Percentiles rank a stretch among this genome's conserved stretches.
These are phyloP conservation scores for Crocallis elinguaria DNA, from an alignment of 2,888 invertebrate species.

Conservation along the genomic window DNA sequence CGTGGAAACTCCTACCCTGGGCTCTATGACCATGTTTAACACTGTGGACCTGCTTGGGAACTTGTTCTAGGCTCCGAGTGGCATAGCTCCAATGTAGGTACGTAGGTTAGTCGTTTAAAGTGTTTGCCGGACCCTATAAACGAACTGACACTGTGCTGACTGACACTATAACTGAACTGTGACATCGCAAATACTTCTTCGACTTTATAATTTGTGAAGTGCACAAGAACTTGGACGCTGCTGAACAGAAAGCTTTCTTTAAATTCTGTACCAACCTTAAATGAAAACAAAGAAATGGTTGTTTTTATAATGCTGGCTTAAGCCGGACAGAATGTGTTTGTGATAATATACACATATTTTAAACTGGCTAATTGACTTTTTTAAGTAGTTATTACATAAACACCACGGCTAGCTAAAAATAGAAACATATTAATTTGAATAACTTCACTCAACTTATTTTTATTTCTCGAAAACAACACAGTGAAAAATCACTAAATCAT, in stretches of 20 bases:
- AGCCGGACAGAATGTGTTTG: too few relatives aligned
- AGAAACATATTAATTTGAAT: too few relatives aligned
- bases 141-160: slow-evolving; percentile 11
- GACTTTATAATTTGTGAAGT: neutral
- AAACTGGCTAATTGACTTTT: neutral
- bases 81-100: slow-evolving; percentile 43
- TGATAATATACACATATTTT: too few relatives aligned
- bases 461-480: too few relatives aligned
- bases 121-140: slow-evolving; percentile 45
- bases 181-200: neutral
- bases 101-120: slow-evolving; percentile 52
- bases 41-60: slow-evolving; percentile 62
- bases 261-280: neutral
- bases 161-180: too few relatives aligned
- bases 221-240: neutral
- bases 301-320: too few relatives aligned
- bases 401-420: too few relatives aligned
- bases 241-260: slow-evolving; percentile 2
- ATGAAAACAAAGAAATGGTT: neutral
- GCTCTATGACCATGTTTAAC: slow-evolving; percentile 68
- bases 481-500: too few relatives aligned
- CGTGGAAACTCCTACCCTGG: slow-evolving; percentile 54
- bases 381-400: too few relatives aligned
- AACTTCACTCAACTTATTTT: too few relatives aligned
- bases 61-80: slow-evolving; percentile 33